Conservation (phyloP, 2,888 invertebrate species). For the Megaustenia siamemsis region DNA sequence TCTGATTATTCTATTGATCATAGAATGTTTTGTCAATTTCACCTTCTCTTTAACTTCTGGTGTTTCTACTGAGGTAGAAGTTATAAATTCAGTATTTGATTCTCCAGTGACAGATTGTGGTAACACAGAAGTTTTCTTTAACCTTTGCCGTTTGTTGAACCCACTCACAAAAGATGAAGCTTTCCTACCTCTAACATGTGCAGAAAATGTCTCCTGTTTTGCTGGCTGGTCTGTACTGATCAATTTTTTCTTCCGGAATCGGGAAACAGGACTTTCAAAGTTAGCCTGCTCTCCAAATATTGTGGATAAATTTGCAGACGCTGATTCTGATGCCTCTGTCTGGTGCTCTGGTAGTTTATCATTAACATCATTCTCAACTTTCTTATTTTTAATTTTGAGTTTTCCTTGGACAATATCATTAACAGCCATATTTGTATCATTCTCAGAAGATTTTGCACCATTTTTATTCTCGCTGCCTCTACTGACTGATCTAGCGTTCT, state of each 20-base stretch:
- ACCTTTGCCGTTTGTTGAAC: neutral
- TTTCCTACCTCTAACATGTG: neutral
- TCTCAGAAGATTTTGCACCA: neutral
- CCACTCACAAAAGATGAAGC: neutral
- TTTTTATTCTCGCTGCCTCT: neutral
- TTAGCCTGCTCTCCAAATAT: neutral
- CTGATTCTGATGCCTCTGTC: neutral
- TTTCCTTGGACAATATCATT: no score
- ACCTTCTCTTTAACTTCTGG: neutral
- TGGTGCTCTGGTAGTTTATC: neutral
- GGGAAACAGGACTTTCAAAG: conserved; percentile 18
- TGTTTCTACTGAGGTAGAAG: neutral
- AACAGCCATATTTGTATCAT: neutral
- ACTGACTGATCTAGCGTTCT: neutral
- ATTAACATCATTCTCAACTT: neutral
- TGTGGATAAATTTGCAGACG: neutral
- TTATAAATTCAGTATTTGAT: neutral
- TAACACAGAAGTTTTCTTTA: neutral
- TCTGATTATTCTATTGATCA: neutral
- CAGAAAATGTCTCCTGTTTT: neutral
- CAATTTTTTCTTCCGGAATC: neutral
- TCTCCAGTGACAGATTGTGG: neutral
- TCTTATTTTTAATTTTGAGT: conserved; percentile 5
- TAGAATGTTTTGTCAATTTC: neutral
- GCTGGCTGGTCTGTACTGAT: neutral